These are phyloP conservation scores for Eufriesea mexicana DNA, from an alignment of 1,140 invertebrate species.

Conservation along the genomic window DNA sequence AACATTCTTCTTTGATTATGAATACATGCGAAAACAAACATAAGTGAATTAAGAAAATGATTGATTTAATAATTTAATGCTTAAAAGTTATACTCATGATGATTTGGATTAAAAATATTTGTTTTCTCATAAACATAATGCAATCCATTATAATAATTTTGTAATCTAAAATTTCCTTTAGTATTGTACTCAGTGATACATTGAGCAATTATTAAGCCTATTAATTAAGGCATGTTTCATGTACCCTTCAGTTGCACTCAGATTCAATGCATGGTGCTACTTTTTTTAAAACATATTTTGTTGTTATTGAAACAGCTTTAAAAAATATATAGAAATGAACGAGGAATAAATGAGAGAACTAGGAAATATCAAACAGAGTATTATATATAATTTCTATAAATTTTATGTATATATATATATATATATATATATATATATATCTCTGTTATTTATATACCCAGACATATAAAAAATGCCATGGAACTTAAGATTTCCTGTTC, in stretches of 20 bases:
- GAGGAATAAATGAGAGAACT: conserved; percentile 13
- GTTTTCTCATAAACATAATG: conserved; percentile 1
- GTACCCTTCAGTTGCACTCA: conserved; percentile 27
- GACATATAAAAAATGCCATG: conserved; percentile 1
- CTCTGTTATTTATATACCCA: conserved; percentile 2
- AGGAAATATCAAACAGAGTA: conserved; percentile 17
- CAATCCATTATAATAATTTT: conserved; percentile 1
- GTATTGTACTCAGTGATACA: conserved; percentile 60
- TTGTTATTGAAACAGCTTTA: conserved; percentile 7
- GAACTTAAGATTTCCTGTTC: conserved; percentile 17
- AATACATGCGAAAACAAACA: background rate
- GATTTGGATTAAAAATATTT: background rate
- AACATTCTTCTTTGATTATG: background rate
- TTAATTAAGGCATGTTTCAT: conserved; percentile 62
- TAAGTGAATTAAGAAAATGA: background rate
- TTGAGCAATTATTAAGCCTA: conserved; percentile 64
- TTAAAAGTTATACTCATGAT: background rate
- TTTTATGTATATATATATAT: background rate
- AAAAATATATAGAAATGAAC: conserved; percentile 6
- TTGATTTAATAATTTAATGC: background rate
- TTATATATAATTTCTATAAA: background rate
- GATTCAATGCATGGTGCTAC: background rate
- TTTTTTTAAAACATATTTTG: conserved; percentile 11
- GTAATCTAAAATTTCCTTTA: conserved; percentile 43
- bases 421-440: background rate